Evolutionary conservation across 2,888 invertebrate species (phyloP), one percentile per base, ranked within the genome.

Genomic region (Volucella inflata): DNA sequence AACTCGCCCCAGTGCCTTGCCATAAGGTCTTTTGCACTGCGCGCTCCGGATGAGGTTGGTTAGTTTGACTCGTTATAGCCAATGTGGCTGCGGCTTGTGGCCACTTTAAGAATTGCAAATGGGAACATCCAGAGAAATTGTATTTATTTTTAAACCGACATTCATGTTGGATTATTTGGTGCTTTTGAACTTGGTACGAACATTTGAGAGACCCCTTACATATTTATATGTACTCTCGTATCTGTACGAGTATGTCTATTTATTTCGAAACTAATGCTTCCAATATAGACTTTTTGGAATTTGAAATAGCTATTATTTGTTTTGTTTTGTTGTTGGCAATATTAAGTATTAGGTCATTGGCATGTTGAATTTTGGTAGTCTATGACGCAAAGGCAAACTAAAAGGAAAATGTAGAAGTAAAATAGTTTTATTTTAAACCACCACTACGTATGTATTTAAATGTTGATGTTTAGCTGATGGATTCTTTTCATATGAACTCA

Each of bases 101-200:
- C 76, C 76, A 76, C 70, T 70, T 70, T 14, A 16, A 51, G 38
- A 64, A 21, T 50, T 48, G 46, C 50, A 67, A 80, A 71, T 62
- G 48, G 16, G 21, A 72, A 51, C 65, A 55, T 67, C 59, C 57
- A 40, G 75, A 42, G 59, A 57, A 44, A 36, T 14, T 11, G 60
- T 38, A 53, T 68, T 68, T 77, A 70, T 77, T 77, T 77, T 62
- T 77, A 62, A 70, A 77, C 21, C 46, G 17, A 3, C 59, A 62
- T 30, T 74, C 21, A 14, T 12, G 67, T 67, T 51, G 42, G 65
- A 36, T 64, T 53, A 30, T 14, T 30, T 40, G 46, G 14, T 68
- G 53, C 46, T 70, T 77, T 77, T 77, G 77, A 77, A 77, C 77
- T 77, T 77, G 77, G 60, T 14, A 55, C 46, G 16, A 8, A 14